Evolutionary conservation across 2,113 vertebrate species (phyloP).

Genomic region (Psettodes erumei): DNA sequence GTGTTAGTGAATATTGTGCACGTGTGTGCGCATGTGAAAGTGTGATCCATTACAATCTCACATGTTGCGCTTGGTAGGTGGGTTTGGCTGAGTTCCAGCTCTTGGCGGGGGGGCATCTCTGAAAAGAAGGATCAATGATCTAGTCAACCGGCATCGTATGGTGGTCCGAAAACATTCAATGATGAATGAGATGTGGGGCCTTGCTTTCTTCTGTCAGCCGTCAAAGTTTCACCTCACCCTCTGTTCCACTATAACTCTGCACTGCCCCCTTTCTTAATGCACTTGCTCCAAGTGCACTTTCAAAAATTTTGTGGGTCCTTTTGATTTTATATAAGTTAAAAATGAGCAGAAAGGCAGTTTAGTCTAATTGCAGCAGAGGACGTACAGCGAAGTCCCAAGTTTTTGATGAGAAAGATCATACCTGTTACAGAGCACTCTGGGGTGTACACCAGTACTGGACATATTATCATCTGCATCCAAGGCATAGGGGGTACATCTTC

Average conservation of each 20-base stretch:
- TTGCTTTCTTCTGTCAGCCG: slow-evolving; percentile 34
- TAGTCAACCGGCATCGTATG: slow-evolving; percentile 56
- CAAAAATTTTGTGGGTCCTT: slow-evolving; percentile 25
- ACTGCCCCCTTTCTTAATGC: not conserved
- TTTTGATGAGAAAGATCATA: slow-evolving; percentile 18
- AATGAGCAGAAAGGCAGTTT: slow-evolving; percentile 35
- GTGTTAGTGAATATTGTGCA: not conserved
- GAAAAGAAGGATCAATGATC: slow-evolving; percentile 74
- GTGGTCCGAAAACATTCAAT: slow-evolving; percentile 56
- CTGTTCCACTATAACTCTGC: slow-evolving; percentile 39
- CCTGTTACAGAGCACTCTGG: slow-evolving; percentile 49
- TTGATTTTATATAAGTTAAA: slow-evolving; percentile 44
- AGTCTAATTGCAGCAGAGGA: slow-evolving; percentile 36
- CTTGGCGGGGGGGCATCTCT: slow-evolving; percentile 49
- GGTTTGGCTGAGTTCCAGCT: slow-evolving; percentile 54
- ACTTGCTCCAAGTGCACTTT: slow-evolving; percentile 35
- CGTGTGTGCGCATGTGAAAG: not conserved
- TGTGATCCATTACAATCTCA: slow-evolving; percentile 49
- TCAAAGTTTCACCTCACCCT: slow-evolving; percentile 43
- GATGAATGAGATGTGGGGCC: slow-evolving; percentile 62
- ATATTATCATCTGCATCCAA: too few species aligned
- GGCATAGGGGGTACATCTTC: too few species aligned
- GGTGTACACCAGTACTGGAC: slow-evolving; percentile 13
- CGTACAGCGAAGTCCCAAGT: slow-evolving; percentile 14
- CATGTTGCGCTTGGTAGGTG: slow-evolving; percentile 29